Evolutionary conservation across 2,113 vertebrate genomes (phyloP).

Genomic region (Zingel zingel): DNA sequence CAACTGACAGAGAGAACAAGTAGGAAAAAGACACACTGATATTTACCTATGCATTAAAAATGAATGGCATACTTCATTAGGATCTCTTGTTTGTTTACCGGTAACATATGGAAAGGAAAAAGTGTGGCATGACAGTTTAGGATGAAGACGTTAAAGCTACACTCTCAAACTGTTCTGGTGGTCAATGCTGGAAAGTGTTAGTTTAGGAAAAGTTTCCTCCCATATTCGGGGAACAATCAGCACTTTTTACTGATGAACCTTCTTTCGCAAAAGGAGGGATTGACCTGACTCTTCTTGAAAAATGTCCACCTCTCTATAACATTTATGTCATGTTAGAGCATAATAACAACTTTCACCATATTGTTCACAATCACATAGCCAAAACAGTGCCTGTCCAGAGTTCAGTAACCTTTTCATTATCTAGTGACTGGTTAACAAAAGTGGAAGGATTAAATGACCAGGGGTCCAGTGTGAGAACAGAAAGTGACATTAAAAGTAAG

Average conservation of each 20-base stretch:
- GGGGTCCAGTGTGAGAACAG: constrained; percentile 7
- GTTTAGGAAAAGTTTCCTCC: constrained; percentile 42
- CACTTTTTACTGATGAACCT: constrained; percentile 45
- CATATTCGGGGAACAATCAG: constrained; percentile 51
- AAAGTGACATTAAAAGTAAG: constrained; percentile 26
- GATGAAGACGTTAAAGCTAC: constrained; percentile 60
- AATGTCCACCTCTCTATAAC: neutral
- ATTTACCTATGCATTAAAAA: constrained; percentile 64
- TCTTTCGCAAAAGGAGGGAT: constrained; percentile 24
- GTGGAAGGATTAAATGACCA: constrained; percentile 15
- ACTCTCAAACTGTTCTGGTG: constrained; percentile 49
- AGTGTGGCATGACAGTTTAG: constrained; percentile 59
- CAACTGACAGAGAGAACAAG: constrained; percentile 58
- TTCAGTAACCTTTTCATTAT: neutral
- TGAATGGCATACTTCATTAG: constrained; percentile 71
- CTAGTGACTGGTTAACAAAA: constrained; percentile 53
- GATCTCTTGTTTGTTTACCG: constrained; percentile 60
- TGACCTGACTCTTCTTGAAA: neutral
- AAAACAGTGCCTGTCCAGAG: neutral
- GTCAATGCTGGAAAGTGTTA: constrained; percentile 62
- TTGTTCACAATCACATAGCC: neutral
- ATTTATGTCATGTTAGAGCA: neutral
- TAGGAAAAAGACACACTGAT: constrained; percentile 62
- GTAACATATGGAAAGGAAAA: constrained; percentile 68
- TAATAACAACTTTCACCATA: neutral